Percentiles rank a stretch among this genome's conserved stretches.
phyloP scores from a whole-genome alignment of 2,888 invertebrate species.

The Ormyrus rosae region DNA sequence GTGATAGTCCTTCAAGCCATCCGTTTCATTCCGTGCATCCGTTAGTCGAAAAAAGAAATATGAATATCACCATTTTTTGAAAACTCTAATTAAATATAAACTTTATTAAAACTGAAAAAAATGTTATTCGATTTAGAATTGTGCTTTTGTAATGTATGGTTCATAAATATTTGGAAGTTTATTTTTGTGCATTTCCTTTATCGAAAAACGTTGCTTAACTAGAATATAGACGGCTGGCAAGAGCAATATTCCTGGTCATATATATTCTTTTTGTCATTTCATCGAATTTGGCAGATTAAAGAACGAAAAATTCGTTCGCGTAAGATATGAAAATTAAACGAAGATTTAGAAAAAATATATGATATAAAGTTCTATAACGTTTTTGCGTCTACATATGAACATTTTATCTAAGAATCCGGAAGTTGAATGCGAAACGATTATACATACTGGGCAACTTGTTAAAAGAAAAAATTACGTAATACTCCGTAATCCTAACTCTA shows the following conservation, averaged over 20 bases:
- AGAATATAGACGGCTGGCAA: constrained; percentile 37
- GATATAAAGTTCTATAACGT: constrained; percentile 17
- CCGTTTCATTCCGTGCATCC: constrained; percentile 20
- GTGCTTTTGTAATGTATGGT: constrained; percentile 3
- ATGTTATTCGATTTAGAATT: background rate
- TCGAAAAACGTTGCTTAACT: constrained; percentile 26
- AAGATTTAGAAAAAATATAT: constrained; percentile 11
- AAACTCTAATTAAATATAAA: background rate
- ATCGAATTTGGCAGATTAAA: constrained; percentile 54
- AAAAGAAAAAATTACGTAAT: constrained; percentile 48
- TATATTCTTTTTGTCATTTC: constrained; percentile 45
- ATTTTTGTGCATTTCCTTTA: constrained; percentile 41
- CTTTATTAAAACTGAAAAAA: constrained; percentile 1
- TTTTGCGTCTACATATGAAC: constrained; percentile 4
- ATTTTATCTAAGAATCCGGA: background rate
- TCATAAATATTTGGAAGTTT: constrained; percentile 17
- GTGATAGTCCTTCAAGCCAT: constrained; percentile 54
- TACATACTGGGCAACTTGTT: constrained; percentile 38
- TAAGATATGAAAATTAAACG: constrained; percentile 19
- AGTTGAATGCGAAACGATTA: constrained; percentile 20
- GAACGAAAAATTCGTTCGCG: constrained; percentile 34
- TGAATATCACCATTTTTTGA: constrained; percentile 21
- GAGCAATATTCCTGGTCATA: constrained; percentile 45
- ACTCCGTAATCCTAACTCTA: constrained; percentile 43
- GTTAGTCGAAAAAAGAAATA: constrained; percentile 39